A percentile compares a stretch with the other conserved stretches of the same genome.
Conservation (phyloP, 2,888 invertebrate species). For the Lacanobia oleracea region DNA sequence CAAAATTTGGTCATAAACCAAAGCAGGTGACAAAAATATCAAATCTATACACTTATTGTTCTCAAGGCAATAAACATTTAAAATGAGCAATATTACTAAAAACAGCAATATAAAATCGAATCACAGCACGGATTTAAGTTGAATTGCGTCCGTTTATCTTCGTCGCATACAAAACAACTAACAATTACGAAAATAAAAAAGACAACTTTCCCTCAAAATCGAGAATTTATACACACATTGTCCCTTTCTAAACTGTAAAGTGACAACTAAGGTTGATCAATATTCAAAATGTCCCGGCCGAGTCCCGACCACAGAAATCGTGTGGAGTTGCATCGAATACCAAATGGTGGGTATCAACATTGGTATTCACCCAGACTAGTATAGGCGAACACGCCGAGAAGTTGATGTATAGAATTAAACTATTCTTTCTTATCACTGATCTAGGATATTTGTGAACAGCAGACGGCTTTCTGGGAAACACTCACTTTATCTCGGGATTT, state of each 20-base stretch:
- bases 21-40: conserved; percentile 30
- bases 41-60: conserved; percentile 42
- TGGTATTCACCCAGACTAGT: conserved; percentile 83
- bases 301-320: conserved; percentile 87
- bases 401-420: conserved; percentile 78
- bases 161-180: conserved; percentile 69
- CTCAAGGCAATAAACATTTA: conserved; percentile 53
- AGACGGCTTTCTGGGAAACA: conserved; percentile 24
- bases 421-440: conserved; percentile 76
- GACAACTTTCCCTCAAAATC: conserved; percentile 81
- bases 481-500: not conserved
- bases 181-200: conserved; percentile 62
- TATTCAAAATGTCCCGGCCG: conserved; percentile 85
- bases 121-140: conserved; percentile 61
- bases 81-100: conserved; percentile 43
- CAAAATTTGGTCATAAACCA: conserved; percentile 14
- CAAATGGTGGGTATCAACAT: conserved; percentile 76
- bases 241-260: conserved; percentile 69
- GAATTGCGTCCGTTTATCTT: conserved; percentile 55
- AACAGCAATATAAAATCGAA: conserved; percentile 61
- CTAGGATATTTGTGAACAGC: conserved; percentile 62
- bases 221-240: conserved; percentile 71
- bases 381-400: conserved; percentile 80
- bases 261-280: conserved; percentile 77
- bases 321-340: conserved; percentile 83